A percentile compares a stretch with the other conserved stretches of the same genome.
Evolutionary conservation across 2,113 vertebrate genomes (phyloP).

Genomic region (Alectura lathami): DNA sequence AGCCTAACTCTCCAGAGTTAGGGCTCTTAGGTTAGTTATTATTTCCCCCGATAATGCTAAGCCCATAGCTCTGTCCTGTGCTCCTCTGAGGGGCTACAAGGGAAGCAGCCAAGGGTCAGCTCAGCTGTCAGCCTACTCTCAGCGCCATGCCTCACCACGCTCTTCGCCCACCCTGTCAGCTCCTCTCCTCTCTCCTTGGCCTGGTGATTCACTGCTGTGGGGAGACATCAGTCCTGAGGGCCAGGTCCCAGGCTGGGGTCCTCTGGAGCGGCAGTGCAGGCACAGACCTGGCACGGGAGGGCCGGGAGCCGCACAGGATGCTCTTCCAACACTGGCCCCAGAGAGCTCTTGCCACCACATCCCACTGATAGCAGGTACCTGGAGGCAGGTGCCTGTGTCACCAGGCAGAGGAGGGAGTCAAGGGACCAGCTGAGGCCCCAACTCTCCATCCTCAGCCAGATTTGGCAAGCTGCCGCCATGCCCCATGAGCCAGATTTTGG

Average conservation of each 20-base stretch:
- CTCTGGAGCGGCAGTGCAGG: neutral
- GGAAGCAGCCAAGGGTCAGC: accelerated
- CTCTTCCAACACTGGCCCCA: neutral
- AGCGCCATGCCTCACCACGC: neutral
- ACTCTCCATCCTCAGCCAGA: accelerated
- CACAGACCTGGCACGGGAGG: neutral
- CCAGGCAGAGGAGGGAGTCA: accelerated
- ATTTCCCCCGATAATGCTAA: neutral
- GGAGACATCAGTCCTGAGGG: neutral
- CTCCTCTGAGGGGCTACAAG: neutral
- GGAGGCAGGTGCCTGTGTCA: accelerated
- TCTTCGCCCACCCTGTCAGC: neutral
- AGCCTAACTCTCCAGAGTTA: neutral
- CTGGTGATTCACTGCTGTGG: neutral
- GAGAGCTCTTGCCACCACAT: no score
- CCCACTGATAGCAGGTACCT: no score
- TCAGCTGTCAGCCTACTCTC: neutral
- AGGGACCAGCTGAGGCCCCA: neutral
- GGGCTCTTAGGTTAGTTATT: no score
- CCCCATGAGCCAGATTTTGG: neutral
- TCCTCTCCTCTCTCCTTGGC: neutral
- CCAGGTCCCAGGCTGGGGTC: neutral
- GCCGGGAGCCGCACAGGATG: neutral
- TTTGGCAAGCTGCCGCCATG: neutral
- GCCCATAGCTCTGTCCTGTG: neutral